A percentile compares a stretch with the other conserved stretches of the same genome.
phyloP scores from a whole-genome alignment of 2,113 vertebrate genomes.

The Larimichthys crocea region DNA sequence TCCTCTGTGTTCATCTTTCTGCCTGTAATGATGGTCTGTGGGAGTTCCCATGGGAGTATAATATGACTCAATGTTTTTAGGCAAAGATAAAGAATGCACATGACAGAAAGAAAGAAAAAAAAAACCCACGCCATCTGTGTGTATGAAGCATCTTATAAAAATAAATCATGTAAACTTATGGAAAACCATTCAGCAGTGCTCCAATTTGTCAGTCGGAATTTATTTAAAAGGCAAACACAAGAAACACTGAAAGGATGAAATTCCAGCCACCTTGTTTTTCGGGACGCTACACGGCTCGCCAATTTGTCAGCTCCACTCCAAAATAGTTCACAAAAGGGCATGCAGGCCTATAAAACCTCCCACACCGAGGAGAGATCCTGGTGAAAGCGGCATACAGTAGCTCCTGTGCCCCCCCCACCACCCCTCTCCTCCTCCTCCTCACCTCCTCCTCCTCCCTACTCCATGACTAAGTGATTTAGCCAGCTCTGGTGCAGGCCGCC shows the following conservation, averaged over 20 bases:
- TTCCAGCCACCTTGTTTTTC: constrained; percentile 51
- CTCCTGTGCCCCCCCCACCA: constrained; percentile 35
- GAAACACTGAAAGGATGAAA: constrained; percentile 62
- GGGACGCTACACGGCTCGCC: constrained; percentile 60
- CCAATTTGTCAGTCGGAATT: constrained; percentile 68
- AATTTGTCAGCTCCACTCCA: constrained; percentile 74
- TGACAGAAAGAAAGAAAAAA: constrained; percentile 17
- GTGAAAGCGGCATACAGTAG: constrained; percentile 74
- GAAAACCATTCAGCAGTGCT: constrained; percentile 36
- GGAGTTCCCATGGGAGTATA: constrained; percentile 47
- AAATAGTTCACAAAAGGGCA: constrained; percentile 73
- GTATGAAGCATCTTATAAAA: constrained; percentile 46
- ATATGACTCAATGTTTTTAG: constrained; percentile 47
- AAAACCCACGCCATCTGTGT: constrained; percentile 39
- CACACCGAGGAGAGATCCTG: constrained; percentile 57
- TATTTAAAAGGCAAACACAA: constrained; percentile 75
- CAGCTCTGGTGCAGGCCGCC: constrained; percentile 69
- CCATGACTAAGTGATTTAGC: constrained; percentile 84
- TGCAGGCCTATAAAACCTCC: constrained; percentile 65
- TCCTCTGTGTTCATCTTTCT: neutral
- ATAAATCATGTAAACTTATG: constrained; percentile 49
- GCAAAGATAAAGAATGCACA: constrained; percentile 31
- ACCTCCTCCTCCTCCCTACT: constrained; percentile 47
- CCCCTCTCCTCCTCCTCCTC: neutral
- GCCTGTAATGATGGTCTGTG: constrained; percentile 15